Base-by-base conservation (phyloP, 2,113 vertebrate genomes). In the Psettodes erumei region DNA sequence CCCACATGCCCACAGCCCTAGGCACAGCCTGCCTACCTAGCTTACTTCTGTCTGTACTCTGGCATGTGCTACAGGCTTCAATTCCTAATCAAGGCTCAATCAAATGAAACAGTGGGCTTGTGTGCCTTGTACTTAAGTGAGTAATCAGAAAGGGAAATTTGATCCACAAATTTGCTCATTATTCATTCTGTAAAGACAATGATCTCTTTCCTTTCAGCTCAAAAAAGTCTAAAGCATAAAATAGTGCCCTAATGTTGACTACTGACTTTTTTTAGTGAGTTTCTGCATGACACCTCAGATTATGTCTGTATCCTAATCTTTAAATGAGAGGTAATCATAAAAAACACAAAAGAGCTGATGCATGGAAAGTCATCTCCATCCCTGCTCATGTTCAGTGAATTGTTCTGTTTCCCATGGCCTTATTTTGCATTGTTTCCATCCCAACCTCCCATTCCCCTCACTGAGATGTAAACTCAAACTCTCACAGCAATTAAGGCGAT, bases 401-500 rank as follows among this genome's bases (percentile, higher is more conserved):
- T 71, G 53, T 58, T 55, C 43, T 32, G 27, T 78, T 85, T 89
- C 85, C 80, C 82, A 77, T 75, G 79, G 78, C 61, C 64, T 59
- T 27, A n/a, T 32, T 19, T 33, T 61, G 60, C 51, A 21, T 61
- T 61, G 59, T 77, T 84, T 75, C 70, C 38, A 54, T 53, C 25
- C 27, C 18, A 18, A 33, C 47, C 74, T 77, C 53, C 11, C 6
- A 6, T 37, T 77, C 61, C 59, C 82, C 67, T 73, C 35, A 21
- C 55, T 33, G 77, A 82, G 69, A 80, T 13, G 9, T 72, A 77
- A 84, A 70, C 76, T 75, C 71, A 64, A 58, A 66, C 81, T 78
- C 71, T 83, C 67, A 54, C 35, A 75, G 87, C 77, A 90, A 90
- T 88, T 90, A 89, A 89, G 75, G 81, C 77, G 74, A 82, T 32